A percentile compares a stretch with the other conserved stretches of the same genome.
Evolutionary conservation across 2,113 vertebrate genomes (phyloP).

Genomic region (Eudyptes chrysolophus): DNA sequence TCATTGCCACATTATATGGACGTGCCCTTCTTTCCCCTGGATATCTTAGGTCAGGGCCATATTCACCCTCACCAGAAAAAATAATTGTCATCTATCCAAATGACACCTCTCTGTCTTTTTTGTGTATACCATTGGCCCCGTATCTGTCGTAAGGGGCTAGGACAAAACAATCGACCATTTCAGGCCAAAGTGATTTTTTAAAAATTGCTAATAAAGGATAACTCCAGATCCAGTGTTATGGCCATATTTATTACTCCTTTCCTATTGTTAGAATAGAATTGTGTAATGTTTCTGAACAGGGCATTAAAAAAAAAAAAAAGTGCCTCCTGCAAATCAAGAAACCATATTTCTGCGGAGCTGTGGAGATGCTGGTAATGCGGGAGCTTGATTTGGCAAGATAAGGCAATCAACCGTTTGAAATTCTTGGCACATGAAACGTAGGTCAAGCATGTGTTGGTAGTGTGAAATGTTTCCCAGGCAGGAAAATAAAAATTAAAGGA

Average conservation of each 20-base stretch:
- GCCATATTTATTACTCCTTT: not conserved
- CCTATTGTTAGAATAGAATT: not conserved
- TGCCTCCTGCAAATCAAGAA: not conserved
- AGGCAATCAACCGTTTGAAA: not conserved
- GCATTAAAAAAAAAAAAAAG: not conserved
- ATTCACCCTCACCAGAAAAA: not conserved
- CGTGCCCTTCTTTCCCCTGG: not conserved
- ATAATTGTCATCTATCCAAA: not conserved
- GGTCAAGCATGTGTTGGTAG: not conserved
- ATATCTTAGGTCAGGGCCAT: not conserved
- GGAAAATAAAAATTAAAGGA: not conserved
- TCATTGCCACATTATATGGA: not conserved
- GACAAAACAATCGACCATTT: not conserved
- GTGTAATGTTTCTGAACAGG: not conserved
- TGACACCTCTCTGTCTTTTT: not conserved
- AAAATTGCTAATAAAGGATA: not conserved
- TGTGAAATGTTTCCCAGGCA: not conserved
- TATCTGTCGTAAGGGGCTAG: not conserved
- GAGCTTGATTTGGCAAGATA: not conserved
- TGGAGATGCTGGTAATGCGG: not conserved
- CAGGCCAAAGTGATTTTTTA: not conserved
- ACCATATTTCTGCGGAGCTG: not conserved
- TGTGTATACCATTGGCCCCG: accelerated
- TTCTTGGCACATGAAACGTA: not conserved
- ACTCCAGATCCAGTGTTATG: accelerated